Evolutionary conservation across 2,797 vertebrate genomes (phyloP).

Genomic region (Hirundo rustica): DNA sequence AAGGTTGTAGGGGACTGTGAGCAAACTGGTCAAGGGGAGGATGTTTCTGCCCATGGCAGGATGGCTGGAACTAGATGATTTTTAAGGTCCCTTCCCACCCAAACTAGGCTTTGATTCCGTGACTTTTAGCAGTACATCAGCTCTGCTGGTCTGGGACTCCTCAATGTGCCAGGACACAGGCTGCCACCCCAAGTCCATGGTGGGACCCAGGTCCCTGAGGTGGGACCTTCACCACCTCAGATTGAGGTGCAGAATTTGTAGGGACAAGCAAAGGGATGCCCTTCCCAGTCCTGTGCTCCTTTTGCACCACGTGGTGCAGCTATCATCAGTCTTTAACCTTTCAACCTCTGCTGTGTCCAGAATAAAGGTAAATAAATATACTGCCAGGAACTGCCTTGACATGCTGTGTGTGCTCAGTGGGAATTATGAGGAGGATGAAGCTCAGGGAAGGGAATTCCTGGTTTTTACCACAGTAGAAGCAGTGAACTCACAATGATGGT

Average conservation of each 20-base stretch:
- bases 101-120: neutral
- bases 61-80: neutral
- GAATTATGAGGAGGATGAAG: neutral
- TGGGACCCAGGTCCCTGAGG: neutral
- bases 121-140: neutral
- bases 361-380: neutral
- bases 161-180: neutral
- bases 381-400: neutral
- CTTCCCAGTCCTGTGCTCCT: neutral
- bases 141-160: neutral
- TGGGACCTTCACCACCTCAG: neutral
- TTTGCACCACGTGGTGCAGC: neutral
- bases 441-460: neutral
- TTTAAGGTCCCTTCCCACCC: neutral
- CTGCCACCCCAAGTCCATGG: neutral
- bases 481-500: conserved; percentile 75
- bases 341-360: neutral
- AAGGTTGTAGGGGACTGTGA: neutral
- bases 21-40: neutral
- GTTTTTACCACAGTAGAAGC: neutral
- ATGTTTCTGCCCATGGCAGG: neutral
- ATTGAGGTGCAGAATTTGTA: neutral
- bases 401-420: rapidly evolving
- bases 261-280: neutral
- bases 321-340: neutral